Percentiles rank a stretch among this genome's conserved stretches.
These are phyloP conservation scores for Bagarius yarrelli DNA, from an alignment of 2,113 vertebrate genomes.

Conservation along the genomic window DNA sequence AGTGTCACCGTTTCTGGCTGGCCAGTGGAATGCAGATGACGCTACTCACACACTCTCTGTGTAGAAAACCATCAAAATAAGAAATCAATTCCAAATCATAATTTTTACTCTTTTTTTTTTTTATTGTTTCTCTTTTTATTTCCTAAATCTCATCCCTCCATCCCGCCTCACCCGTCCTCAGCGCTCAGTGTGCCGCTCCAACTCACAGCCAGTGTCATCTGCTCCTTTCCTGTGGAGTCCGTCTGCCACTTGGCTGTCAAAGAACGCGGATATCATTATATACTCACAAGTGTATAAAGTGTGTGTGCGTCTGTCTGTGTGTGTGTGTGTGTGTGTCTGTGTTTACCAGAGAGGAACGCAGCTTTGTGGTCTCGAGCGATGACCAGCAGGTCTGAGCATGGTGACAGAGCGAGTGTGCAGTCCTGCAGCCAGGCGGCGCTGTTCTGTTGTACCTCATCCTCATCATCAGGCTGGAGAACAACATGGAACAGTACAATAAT, in stretches of 20 bases:
- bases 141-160: background rate
- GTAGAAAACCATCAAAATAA: conserved; percentile 43
- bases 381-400: conserved; percentile 91
- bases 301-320: background rate
- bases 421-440: conserved; percentile 86
- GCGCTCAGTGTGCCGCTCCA: conserved; percentile 87
- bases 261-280: background rate
- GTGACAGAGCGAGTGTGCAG: conserved; percentile 89
- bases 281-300: background rate
- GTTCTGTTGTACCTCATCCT: conserved; percentile 64
- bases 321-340: background rate
- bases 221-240: conserved; percentile 83
- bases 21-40: conserved; percentile 90
- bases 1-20: conserved; percentile 92
- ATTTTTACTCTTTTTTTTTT: background rate
- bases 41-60: conserved; percentile 87
- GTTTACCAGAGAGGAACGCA: conserved; percentile 87
- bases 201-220: conserved; percentile 89
- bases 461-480: conserved; percentile 27
- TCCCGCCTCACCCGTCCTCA: conserved; percentile 83
- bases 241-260: conserved; percentile 90
- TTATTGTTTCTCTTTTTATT: background rate
- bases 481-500: background rate
- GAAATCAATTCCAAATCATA: background rate
- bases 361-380: conserved; percentile 90